Evolutionary conservation across 1,140 invertebrate species (phyloP).

Genomic region (Megathymus violae): DNA sequence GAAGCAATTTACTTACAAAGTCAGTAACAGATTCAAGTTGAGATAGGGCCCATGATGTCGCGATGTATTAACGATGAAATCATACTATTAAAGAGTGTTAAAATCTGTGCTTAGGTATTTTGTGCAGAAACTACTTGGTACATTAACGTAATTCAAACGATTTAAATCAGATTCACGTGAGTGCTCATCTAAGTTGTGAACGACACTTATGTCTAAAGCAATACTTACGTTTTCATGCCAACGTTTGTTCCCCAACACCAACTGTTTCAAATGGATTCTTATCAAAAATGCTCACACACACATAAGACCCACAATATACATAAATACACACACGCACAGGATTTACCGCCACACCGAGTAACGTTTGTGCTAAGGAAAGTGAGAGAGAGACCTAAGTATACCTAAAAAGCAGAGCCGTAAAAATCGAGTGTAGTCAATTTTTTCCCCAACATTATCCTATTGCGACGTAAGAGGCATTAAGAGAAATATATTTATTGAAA

Average conservation of each 20-base stretch:
- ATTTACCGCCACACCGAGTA: slow-evolving; percentile 55
- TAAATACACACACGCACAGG: slow-evolving; percentile 56
- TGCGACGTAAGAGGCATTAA: slow-evolving; percentile 8
- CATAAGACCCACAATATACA: slow-evolving; percentile 53
- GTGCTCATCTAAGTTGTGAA: slow-evolving; percentile 49
- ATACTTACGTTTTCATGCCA: slow-evolving; percentile 80
- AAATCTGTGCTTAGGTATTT: slow-evolving; percentile 14
- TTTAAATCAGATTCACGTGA: slow-evolving; percentile 14
- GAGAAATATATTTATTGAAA: slow-evolving; percentile 29
- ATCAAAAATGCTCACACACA: slow-evolving; percentile 67
- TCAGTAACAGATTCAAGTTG: neutral
- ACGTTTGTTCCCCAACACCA: slow-evolving; percentile 80
- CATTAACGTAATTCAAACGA: slow-evolving; percentile 39
- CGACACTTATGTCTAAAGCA: slow-evolving; percentile 65
- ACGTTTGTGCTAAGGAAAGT: slow-evolving; percentile 68
- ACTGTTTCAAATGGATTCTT: slow-evolving; percentile 71
- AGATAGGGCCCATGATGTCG: slow-evolving; percentile 28
- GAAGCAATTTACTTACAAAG: neutral
- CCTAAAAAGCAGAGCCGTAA: slow-evolving; percentile 16
- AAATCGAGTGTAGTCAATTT: slow-evolving; percentile 13
- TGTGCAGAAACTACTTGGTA: slow-evolving; percentile 46
- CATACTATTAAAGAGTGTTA: too few relatives aligned
- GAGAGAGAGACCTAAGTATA: slow-evolving; percentile 30
- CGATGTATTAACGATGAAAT: too few relatives aligned
- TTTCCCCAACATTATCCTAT: slow-evolving; percentile 18